Evolutionary conservation across 2,113 vertebrate species (phyloP), one percentile per base, ranked within the genome.

Genomic region (Oryzias curvinotus): DNA sequence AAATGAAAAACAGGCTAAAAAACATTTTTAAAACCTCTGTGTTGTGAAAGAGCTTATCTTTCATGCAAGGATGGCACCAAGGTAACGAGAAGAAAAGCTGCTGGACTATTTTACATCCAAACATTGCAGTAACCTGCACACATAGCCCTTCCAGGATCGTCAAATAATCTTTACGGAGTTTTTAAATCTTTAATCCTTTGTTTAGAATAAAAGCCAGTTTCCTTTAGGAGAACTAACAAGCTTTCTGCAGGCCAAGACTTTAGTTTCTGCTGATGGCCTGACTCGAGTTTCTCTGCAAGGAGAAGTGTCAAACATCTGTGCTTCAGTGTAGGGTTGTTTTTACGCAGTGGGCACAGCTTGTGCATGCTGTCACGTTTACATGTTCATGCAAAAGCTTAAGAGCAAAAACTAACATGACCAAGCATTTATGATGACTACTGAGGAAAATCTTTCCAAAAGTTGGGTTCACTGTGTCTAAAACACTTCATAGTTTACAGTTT

Each of bases 371-470:
- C 43, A 43, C 51, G 52, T 26, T 49, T 50, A 3, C 42, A 36
- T 17, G 54, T 52, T 59, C 52, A 14, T 30, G 43, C 28, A 76
- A 58, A 67, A 78, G 43, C 48, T 58, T 41, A 5, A 26, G 26
- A 26, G 25, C 46, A 42, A 74, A 67, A 72, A 75, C 52, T 36
- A 26, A 62, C 65, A 68, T 52, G 48, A 23, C 47, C 62, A 58
- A 42, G 57, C 48, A 21, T 43, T 55, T 62, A 52, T n/a, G 64
- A 77, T 65, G 77, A 74, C 85, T 71, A 80, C 81, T 79, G 56
- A 25, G 63, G 76, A 65, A 75, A 81, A 75, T 76, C 17, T 70
- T 57, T 76, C 82, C 62, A 68, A 51, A 60, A 49, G 58, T 41
- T 46, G 57, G 73, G 45, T 0, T 13, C 19, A 50, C 18, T 43